phyloP scores from a whole-genome alignment of 2,888 invertebrate genomes.

The Drosophila conformis region DNA sequence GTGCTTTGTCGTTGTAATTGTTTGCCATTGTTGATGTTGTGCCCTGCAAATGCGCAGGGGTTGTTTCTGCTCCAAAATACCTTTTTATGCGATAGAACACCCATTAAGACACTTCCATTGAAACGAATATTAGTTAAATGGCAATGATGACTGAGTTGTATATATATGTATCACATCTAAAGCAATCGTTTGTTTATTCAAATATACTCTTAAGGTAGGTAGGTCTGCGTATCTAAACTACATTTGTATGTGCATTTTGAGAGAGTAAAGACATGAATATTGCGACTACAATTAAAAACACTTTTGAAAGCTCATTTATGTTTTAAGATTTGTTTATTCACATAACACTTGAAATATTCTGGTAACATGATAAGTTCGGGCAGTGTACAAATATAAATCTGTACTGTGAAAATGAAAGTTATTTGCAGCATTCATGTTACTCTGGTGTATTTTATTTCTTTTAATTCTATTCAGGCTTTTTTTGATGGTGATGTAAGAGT shows the following conservation, averaged over 20 bases:
- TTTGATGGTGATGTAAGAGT: not conserved
- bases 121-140: slow-evolving; percentile 21
- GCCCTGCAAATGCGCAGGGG: slow-evolving; percentile 32
- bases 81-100: not conserved
- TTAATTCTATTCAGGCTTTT: not conserved
- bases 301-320: not conserved
- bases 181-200: slow-evolving; percentile 7
- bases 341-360: not conserved
- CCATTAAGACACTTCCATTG: slow-evolving; percentile 15
- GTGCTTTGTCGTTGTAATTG: slow-evolving; percentile 47
- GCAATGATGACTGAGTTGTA: not conserved
- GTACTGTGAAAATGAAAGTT: not conserved
- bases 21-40: slow-evolving; percentile 33
- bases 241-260: not conserved
- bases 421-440: not conserved
- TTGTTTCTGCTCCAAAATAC: slow-evolving; percentile 14
- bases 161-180: slow-evolving; percentile 1
- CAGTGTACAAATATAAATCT: not conserved
- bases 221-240: not conserved
- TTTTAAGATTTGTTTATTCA: not conserved
- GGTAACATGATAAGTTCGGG: not conserved
- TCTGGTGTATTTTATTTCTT: not conserved
- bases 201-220: not conserved
- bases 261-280: not conserved
- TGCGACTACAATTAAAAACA: not conserved